phyloP scores from a whole-genome alignment of 2,113 vertebrate genomes.

The Varanus komodoensis region DNA sequence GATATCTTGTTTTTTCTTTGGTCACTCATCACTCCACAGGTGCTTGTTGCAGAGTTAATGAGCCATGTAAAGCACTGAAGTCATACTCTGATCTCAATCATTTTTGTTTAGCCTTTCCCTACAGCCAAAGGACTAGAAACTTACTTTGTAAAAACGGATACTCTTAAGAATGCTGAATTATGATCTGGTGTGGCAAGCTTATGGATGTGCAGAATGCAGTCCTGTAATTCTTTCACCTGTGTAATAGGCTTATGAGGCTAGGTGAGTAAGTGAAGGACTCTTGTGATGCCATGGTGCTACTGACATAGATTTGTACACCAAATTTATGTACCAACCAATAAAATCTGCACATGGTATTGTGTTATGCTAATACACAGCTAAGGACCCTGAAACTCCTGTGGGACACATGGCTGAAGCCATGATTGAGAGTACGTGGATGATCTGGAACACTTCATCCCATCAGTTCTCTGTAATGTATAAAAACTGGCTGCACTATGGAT shows the following conservation, averaged over 20 bases:
- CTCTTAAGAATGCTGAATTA: background rate
- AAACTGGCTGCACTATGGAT: background rate
- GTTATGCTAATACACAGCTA: background rate
- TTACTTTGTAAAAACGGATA: background rate
- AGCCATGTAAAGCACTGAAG: too few species aligned
- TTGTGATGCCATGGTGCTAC: too few species aligned
- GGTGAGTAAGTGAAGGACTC: background rate
- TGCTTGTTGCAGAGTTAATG: background rate
- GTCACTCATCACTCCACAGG: background rate
- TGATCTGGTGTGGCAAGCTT: background rate
- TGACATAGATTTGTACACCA: background rate
- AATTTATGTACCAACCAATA: background rate
- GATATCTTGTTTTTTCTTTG: background rate
- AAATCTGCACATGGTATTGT: background rate
- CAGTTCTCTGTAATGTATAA: background rate
- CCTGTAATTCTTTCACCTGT: background rate
- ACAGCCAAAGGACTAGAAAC: background rate
- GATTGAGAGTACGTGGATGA: background rate
- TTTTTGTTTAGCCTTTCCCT: background rate
- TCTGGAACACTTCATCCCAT: background rate
- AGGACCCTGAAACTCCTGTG: background rate
- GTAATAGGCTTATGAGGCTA: background rate
- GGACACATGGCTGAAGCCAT: background rate
- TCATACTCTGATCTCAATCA: background rate
- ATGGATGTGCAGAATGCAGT: background rate